Evolutionary conservation across 2,797 vertebrate genomes (phyloP).

Genomic region (Pipistrellus pipistrellus): DNA sequence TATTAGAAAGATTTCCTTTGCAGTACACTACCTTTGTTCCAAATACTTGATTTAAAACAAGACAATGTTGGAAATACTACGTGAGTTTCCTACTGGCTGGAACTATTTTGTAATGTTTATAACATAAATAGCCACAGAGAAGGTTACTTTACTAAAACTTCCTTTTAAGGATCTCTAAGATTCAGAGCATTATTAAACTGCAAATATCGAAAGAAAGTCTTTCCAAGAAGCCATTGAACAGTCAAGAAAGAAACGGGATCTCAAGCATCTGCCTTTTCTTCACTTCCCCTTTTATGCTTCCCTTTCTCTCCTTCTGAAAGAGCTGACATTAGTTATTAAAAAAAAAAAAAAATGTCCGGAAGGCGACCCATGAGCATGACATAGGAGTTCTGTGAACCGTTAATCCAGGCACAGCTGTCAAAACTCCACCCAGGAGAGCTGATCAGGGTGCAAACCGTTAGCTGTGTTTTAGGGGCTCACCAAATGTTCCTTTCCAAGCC

Average conservation of each 20-base stretch:
- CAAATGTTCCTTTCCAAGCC: neutral
- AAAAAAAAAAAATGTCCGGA: neutral
- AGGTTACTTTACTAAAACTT: slow-evolving; percentile 74
- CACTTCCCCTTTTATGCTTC: neutral
- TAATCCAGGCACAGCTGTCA: slow-evolving; percentile 66
- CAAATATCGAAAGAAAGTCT: slow-evolving; percentile 29
- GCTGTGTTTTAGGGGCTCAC: slow-evolving; percentile 6
- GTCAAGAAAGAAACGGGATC: neutral
- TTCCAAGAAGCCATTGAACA: slow-evolving; percentile 11
- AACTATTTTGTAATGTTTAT: slow-evolving; percentile 68
- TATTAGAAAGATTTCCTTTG: neutral
- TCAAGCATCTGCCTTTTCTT: neutral
- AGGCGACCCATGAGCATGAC: neutral
- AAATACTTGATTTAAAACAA: slow-evolving; percentile 38
- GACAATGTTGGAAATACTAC: slow-evolving; percentile 17
- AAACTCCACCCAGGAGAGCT: neutral
- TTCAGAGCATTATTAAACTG: slow-evolving; percentile 52
- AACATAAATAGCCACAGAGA: slow-evolving; percentile 80
- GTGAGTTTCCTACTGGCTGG: neutral
- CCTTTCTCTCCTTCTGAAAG: slow-evolving; percentile 36
- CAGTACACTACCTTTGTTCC: neutral
- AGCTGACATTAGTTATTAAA: neutral
- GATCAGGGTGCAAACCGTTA: slow-evolving; percentile 2
- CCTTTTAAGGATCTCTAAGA: slow-evolving; percentile 78
- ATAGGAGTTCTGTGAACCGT: neutral